Evolutionary conservation across 2,888 invertebrate species (phyloP).

Genomic region (Pandemis corylana): DNA sequence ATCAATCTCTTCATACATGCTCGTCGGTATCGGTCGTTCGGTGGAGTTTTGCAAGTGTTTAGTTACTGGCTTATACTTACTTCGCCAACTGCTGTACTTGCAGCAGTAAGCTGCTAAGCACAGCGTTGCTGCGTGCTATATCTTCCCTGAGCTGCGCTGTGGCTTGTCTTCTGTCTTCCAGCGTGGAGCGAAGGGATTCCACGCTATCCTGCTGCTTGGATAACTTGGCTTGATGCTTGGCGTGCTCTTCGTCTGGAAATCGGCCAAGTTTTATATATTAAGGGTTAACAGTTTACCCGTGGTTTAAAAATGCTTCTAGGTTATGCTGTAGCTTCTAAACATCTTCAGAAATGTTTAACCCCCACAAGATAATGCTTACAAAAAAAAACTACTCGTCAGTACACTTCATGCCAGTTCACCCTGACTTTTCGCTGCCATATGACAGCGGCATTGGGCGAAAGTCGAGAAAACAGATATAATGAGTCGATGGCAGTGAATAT

Average conservation of each 20-base stretch:
- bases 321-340: too few relatives aligned
- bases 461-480: too few relatives aligned
- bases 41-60: too few relatives aligned
- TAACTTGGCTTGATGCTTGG: constrained; percentile 83
- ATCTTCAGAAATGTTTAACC: too few relatives aligned
- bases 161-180: constrained; percentile 78
- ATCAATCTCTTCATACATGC: too few relatives aligned
- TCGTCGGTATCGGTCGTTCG: too few relatives aligned
- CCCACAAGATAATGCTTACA: too few relatives aligned
- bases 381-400: too few relatives aligned
- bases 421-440: too few relatives aligned
- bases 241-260: constrained; percentile 83
- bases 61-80: constrained; percentile 54
- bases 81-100: constrained; percentile 66
- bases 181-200: constrained; percentile 77
- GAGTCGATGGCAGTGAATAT: too few relatives aligned
- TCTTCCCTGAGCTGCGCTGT: constrained; percentile 64
- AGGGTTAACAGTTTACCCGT: neutral
- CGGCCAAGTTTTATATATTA: neutral
- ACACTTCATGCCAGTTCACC: too few relatives aligned
- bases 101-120: constrained; percentile 60
- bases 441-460: too few relatives aligned
- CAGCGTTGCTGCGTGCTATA: constrained; percentile 57
- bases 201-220: constrained; percentile 86
- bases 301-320: neutral